A percentile compares a stretch with the other conserved stretches of the same genome.
Conservation (phyloP, 92 coral and sea anemone species). For the Parazoanthus swiftii region DNA sequence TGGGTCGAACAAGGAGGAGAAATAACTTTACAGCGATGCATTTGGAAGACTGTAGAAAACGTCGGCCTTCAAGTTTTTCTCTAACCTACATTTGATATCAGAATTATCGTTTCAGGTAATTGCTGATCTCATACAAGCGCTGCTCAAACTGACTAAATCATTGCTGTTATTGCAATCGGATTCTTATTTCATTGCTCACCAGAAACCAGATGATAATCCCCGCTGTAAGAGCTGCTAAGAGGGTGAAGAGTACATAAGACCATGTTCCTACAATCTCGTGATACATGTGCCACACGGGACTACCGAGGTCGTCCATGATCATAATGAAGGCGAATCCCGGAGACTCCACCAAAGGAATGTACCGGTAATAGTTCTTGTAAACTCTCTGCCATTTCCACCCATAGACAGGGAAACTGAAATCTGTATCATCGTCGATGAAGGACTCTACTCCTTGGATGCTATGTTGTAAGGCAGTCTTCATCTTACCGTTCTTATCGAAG, state of each 20-base stretch:
- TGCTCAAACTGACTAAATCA: no score
- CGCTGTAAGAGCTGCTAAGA: slow-evolving; percentile 54
- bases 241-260: slow-evolving; percentile 60
- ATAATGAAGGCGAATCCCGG: slow-evolving; percentile 76
- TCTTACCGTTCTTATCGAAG: slow-evolving; percentile 63
- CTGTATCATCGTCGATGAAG: slow-evolving; percentile 44
- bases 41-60: no score
- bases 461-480: slow-evolving; percentile 46
- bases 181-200: slow-evolving; percentile 47
- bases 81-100: no score
- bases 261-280: slow-evolving; percentile 50
- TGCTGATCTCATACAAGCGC: no score
- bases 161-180: no score
- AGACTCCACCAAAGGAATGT: slow-evolving; percentile 66
- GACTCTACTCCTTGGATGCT: slow-evolving; percentile 55
- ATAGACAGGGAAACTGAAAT: slow-evolving; percentile 21
- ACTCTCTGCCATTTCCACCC: slow-evolving; percentile 73
- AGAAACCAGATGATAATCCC: slow-evolving; percentile 71
- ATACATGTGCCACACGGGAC: slow-evolving; percentile 47
- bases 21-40: no score
- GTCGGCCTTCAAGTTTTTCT: no score
- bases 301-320: slow-evolving; percentile 42
- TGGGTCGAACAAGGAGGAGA: no score
- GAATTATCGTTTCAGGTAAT: no score
- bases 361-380: slow-evolving; percentile 54